Evolutionary conservation across 1,140 invertebrate genomes (phyloP).

Genomic region (Tetraneura akinire): DNA sequence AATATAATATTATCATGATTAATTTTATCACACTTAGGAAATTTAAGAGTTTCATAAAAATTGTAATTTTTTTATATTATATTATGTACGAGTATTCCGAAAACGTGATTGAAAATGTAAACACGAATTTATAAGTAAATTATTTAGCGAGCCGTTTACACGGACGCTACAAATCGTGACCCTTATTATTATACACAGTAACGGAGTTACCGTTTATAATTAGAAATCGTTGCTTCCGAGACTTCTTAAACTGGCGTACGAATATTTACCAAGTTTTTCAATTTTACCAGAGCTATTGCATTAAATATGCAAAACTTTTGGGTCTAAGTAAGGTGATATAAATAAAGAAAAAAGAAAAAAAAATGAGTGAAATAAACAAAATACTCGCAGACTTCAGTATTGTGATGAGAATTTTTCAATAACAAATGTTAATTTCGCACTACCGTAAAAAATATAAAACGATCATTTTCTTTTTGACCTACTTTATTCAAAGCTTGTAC

Average conservation of each 20-base stretch:
- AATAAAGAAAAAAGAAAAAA: background rate
- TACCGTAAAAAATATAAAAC: too few relatives aligned
- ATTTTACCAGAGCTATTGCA: background rate
- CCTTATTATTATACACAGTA: background rate
- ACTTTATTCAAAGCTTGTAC: too few relatives aligned
- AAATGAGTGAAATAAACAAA: background rate
- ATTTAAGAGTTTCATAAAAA: too few relatives aligned
- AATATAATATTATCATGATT: too few relatives aligned
- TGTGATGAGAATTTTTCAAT: background rate
- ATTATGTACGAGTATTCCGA: too few relatives aligned
- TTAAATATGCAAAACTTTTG: background rate
- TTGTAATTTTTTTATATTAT: too few relatives aligned
- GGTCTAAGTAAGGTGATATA: background rate
- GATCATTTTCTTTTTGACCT: too few relatives aligned
- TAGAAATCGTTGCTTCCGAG: background rate
- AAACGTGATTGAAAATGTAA: too few relatives aligned
- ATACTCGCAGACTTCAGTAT: background rate
- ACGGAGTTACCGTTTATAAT: background rate
- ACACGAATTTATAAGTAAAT: too few relatives aligned
- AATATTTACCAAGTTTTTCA: slow-evolving; percentile 20
- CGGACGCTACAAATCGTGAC: background rate
- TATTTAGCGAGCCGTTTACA: too few relatives aligned
- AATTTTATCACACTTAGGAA: too few relatives aligned
- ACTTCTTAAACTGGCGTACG: background rate
- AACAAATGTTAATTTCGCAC: background rate